Evolutionary conservation across 2,797 vertebrate genomes (phyloP).

Genomic region (Typhlichthys subterraneus): DNA sequence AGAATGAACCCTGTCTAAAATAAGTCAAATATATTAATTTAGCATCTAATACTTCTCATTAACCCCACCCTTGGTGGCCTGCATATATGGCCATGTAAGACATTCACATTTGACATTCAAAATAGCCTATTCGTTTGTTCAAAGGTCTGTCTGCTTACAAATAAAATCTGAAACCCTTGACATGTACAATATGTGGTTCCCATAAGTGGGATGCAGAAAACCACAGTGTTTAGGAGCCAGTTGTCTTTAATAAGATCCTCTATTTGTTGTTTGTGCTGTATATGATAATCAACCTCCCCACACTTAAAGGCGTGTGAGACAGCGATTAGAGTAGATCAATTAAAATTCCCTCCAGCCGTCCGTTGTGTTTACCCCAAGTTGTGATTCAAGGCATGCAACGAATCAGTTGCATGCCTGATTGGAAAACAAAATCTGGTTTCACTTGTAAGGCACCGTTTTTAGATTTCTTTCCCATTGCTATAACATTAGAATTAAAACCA

Average conservation of each 20-base stretch:
- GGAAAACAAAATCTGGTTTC: not conserved
- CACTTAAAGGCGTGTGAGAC: not conserved
- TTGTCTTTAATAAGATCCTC: slow-evolving; percentile 3
- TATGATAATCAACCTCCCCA: not conserved
- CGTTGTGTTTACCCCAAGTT: not conserved
- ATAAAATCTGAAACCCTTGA: slow-evolving; percentile 21
- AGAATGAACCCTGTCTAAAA: slow-evolving; percentile 23
- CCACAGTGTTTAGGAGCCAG: not conserved
- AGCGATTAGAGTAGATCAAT: not conserved
- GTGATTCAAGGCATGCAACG: not conserved
- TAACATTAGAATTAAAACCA: not conserved
- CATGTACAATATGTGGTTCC: slow-evolving; percentile 1
- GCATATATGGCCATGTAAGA: slow-evolving; percentile 9
- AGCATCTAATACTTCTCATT: slow-evolving; percentile 23
- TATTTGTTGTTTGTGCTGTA: not conserved
- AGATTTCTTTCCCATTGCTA: not conserved
- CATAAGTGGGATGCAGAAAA: slow-evolving; percentile 2
- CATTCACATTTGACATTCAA: slow-evolving; percentile 35
- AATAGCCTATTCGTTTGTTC: slow-evolving; percentile 37
- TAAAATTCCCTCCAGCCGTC: not conserved
- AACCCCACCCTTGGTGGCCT: slow-evolving; percentile 12
- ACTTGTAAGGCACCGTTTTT: not conserved
- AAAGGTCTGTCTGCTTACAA: slow-evolving; percentile 23
- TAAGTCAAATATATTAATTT: slow-evolving; percentile 18
- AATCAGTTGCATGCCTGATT: not conserved